A percentile compares a stretch with the other conserved stretches of the same genome.
These are phyloP conservation scores for Erpetoichthys calabaricus DNA, from an alignment of 2,797 vertebrate species.

Conservation along the genomic window DNA sequence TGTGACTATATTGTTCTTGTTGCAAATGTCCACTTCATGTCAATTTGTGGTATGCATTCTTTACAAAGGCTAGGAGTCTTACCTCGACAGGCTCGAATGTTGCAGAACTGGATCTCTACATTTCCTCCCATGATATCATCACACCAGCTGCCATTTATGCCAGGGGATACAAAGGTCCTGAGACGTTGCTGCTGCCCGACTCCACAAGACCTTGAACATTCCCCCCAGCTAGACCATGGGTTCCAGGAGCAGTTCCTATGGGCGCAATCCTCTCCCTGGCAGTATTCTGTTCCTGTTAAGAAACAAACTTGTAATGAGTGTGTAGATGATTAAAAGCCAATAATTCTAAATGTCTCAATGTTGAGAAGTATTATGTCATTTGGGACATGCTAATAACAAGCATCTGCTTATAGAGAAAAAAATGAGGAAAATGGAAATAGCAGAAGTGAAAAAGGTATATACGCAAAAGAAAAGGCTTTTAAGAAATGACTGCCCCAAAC, in stretches of 20 bases:
- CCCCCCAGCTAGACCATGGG: constrained; percentile 56
- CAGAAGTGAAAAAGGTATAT: too few species aligned
- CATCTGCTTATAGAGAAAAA: too few species aligned
- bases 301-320: neutral
- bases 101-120: constrained; percentile 64
- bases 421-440: too few species aligned
- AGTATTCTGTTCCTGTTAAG: constrained; percentile 34
- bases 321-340: too few species aligned
- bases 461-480: too few species aligned
- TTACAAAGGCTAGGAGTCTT: constrained; percentile 6
- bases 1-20: too few species aligned
- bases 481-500: too few species aligned
- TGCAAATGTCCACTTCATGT: too few species aligned
- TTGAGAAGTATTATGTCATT: too few species aligned
- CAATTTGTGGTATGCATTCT: too few species aligned
- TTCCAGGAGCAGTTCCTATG: constrained; percentile 68
- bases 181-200: constrained; percentile 69
- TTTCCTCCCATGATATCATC: constrained; percentile 59
- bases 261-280: constrained; percentile 37
- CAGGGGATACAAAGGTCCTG: constrained; percentile 53
- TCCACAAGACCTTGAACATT: constrained; percentile 69
- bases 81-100: constrained; percentile 71
- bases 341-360: too few species aligned
- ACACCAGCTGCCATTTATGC: constrained; percentile 57
- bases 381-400: too few species aligned